A percentile compares a stretch with the other conserved stretches of the same genome.
phyloP scores from a whole-genome alignment of 2,888 invertebrate genomes.

The Amitus sp. region DNA sequence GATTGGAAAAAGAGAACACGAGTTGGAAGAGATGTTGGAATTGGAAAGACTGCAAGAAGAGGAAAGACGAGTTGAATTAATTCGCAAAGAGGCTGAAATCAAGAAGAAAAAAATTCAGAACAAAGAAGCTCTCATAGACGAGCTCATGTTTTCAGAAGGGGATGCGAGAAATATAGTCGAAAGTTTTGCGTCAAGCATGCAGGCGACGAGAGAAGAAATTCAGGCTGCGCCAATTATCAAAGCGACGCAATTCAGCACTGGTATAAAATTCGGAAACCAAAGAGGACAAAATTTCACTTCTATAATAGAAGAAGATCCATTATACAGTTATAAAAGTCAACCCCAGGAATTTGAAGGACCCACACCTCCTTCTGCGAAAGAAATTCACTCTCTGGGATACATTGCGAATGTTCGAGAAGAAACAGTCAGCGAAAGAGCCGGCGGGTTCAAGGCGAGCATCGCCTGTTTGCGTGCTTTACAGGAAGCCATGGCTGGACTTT shows the following conservation, averaged over 20 bases:
- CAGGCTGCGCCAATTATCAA: conserved; percentile 67
- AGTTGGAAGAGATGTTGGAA: conserved; percentile 86
- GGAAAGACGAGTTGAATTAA: conserved; percentile 75
- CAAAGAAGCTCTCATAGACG: conserved; percentile 93
- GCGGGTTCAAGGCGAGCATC: conserved; percentile 85
- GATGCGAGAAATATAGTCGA: conserved; percentile 89
- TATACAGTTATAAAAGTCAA: conserved; percentile 75
- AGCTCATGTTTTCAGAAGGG: conserved; percentile 91
- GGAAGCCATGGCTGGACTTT: conserved; percentile 86
- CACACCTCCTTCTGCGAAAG: conserved; percentile 71
- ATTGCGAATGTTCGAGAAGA: conserved; percentile 80
- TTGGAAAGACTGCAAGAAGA: conserved; percentile 83
- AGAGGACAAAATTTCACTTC: conserved; percentile 73
- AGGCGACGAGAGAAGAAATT: conserved; percentile 75
- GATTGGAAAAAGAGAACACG: conserved; percentile 83
- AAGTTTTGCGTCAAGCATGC: conserved; percentile 78
- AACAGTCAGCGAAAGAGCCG: conserved; percentile 80
- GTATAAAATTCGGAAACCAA: conserved; percentile 82
- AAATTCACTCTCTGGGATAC: conserved; percentile 76
- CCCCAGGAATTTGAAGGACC: conserved; percentile 74
- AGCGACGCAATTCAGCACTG: conserved; percentile 84
- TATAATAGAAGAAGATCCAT: conserved; percentile 80
- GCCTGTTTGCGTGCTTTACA: conserved; percentile 89
- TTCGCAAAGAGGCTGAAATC: conserved; percentile 71
- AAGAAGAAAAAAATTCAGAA: conserved; percentile 86